These are phyloP conservation scores for Hiodon alosoides DNA, from an alignment of 2,113 vertebrate species.

Conservation along the genomic window DNA sequence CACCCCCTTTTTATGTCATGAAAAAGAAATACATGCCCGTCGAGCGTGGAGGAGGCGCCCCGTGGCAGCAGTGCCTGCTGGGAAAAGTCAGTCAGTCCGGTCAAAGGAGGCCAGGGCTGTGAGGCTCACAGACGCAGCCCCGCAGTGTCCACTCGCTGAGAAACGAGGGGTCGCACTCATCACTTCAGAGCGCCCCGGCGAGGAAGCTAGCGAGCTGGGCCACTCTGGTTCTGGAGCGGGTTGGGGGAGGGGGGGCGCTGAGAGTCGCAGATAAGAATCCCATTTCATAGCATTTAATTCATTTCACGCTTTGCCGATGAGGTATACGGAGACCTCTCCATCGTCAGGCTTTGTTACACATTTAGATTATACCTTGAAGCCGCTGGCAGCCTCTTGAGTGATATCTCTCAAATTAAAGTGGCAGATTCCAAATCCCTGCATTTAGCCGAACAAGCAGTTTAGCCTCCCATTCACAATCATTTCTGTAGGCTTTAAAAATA, in stretches of 20 bases:
- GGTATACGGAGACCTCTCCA: slow-evolving; percentile 47
- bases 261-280: slow-evolving; percentile 57
- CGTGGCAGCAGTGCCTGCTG: slow-evolving; percentile 39
- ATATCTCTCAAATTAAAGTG: slow-evolving; percentile 59
- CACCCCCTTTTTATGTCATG: background rate
- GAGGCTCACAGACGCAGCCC: slow-evolving; percentile 40
- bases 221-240: slow-evolving; percentile 14
- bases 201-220: background rate
- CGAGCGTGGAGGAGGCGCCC: background rate
- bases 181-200: slow-evolving; percentile 21
- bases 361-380: slow-evolving; percentile 60
- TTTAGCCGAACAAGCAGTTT: slow-evolving; percentile 62
- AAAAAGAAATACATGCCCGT: too few species aligned
- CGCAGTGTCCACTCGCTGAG: slow-evolving; percentile 51
- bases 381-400: slow-evolving; percentile 50
- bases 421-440: slow-evolving; percentile 56
- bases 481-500: slow-evolving; percentile 50
- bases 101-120: slow-evolving; percentile 41
- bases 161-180: slow-evolving; percentile 27
- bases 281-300: slow-evolving; percentile 62
- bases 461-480: slow-evolving; percentile 53
- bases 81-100: slow-evolving; percentile 43
- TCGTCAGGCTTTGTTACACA: slow-evolving; percentile 61
- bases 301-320: slow-evolving; percentile 56
- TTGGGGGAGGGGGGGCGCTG: slow-evolving; percentile 21